Evolutionary conservation across 1,140 invertebrate species (phyloP).

Genomic region (Nasonia longicornis): DNA sequence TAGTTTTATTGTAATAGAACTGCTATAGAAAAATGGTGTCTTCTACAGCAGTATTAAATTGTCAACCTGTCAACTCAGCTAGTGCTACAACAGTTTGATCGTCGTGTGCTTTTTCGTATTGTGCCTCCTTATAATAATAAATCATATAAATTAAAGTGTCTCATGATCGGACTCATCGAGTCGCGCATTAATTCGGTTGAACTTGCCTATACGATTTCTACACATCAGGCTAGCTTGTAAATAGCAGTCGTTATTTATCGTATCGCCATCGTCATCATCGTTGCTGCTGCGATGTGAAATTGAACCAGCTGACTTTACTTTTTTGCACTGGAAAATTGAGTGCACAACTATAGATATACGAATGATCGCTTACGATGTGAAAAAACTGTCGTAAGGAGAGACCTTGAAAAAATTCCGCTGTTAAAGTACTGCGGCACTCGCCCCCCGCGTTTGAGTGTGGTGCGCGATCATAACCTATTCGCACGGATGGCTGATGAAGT

Average conservation of each 20-base stretch:
- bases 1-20: not conserved
- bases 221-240: no score
- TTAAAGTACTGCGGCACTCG: not conserved
- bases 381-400: not conserved
- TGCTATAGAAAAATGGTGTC: conserved; percentile 18
- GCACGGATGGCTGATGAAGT: not conserved
- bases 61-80: conserved; percentile 8
- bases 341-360: no score
- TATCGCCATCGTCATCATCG: no score
- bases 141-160: no score
- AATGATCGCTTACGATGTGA: not conserved
- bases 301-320: no score
- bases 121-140: no score
- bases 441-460: not conserved
- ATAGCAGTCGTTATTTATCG: no score
- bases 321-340: no score
- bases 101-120: no score
- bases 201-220: no score
- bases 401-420: not conserved
- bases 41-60: conserved; percentile 16
- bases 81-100: no score
- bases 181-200: not conserved
- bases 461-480: not conserved
- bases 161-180: not conserved
- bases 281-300: no score